Evolutionary conservation across 2,888 invertebrate genomes (phyloP), one percentile per base, ranked within the genome.

Genomic region (Caenorhabditis becei): DNA sequence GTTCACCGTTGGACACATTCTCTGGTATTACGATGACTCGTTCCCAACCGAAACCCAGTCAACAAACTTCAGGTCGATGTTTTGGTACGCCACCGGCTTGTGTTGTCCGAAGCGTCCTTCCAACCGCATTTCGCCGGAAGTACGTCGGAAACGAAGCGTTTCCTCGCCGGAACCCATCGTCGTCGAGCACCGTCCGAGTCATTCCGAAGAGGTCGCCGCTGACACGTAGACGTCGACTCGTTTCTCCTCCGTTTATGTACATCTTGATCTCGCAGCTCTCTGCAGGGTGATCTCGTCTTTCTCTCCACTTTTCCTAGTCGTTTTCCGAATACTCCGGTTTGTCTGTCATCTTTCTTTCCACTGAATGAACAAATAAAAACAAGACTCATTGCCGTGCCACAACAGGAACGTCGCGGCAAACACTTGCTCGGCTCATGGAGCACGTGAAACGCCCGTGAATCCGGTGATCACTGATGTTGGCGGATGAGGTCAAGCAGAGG

Each of bases 1-100:
- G 89, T 89, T 89, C 66, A 79, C 85, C 16, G 79, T 89, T 49
- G 89, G 88, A 0, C 84, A 87, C 58, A 84, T 89, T 41, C 59
- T 89, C 24, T 89, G 89, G 89, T 88, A 51, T 58, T 54, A 20
- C 16, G 11, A 51, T 10, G 47, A 24, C 18, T 3, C 47, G 32
- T 28, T 41, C 35, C n/a, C n/a, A n/a, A n/a, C n/a, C n/a, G n/a
- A n/a, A n/a, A n/a, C n/a, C n/a, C n/a, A n/a, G 35, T 44, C 51
- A 26, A 58, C n/a, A 3, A 16, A 24, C 44, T 67, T 7, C 41
- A 77, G 77, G 77, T 69, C 69, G n/a, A 75, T 80, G 80, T 80
- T 75, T 32, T 75, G 80, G 75, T 80, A 70, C 24, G 69, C 80
- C 1, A 80, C 74, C 23, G 80, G 80, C 5, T 32, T 80, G 8